Conservation (phyloP, 2,888 invertebrate genomes). For the Listrodromus nycthemerus region DNA sequence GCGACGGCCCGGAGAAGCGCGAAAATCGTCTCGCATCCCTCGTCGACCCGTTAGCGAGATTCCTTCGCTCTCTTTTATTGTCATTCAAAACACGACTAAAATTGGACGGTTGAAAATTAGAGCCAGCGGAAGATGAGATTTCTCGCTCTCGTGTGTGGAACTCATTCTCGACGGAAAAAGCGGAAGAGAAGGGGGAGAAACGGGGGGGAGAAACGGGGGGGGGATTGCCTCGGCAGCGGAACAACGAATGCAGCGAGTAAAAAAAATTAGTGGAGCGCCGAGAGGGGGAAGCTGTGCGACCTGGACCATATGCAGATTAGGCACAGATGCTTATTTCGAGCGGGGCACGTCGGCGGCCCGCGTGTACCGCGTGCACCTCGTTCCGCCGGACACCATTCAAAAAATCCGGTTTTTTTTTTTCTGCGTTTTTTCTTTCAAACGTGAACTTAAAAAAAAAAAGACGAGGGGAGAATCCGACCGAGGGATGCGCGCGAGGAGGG, state of each 20-base stretch:
- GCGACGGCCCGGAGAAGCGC: conserved; percentile 22
- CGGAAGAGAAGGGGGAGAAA: conserved; percentile 42
- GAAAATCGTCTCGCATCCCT: conserved; percentile 6
- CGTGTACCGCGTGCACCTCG: neutral
- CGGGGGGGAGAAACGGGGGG: conserved; percentile 74
- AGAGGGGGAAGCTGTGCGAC: conserved; percentile 67
- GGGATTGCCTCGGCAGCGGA: conserved; percentile 67
- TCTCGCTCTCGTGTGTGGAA: conserved; percentile 13
- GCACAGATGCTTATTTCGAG: conserved; percentile 81
- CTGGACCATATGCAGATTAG: conserved; percentile 83
- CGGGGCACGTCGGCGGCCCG: conserved; percentile 42
- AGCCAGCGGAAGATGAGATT: conserved; percentile 67
- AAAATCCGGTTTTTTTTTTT: conserved; percentile 79
- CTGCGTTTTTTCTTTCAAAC: conserved; percentile 73
- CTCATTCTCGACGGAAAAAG: conserved; percentile 1
- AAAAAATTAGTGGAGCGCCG: conserved; percentile 48
- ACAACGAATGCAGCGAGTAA: conserved; percentile 44
- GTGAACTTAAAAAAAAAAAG: conserved; percentile 61
- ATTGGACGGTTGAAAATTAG: conserved; percentile 82
- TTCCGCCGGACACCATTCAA: conserved; percentile 74
- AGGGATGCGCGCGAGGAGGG: conserved; percentile 23
- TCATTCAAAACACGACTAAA: conserved; percentile 79
- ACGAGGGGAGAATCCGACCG: conserved; percentile 46
- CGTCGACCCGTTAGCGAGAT: conserved; percentile 14
- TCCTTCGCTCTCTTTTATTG: conserved; percentile 74